Evolutionary conservation across 2,888 invertebrate species (phyloP), one percentile per base, ranked within the genome.

Genomic region (Chrysomela aeneicollis): DNA sequence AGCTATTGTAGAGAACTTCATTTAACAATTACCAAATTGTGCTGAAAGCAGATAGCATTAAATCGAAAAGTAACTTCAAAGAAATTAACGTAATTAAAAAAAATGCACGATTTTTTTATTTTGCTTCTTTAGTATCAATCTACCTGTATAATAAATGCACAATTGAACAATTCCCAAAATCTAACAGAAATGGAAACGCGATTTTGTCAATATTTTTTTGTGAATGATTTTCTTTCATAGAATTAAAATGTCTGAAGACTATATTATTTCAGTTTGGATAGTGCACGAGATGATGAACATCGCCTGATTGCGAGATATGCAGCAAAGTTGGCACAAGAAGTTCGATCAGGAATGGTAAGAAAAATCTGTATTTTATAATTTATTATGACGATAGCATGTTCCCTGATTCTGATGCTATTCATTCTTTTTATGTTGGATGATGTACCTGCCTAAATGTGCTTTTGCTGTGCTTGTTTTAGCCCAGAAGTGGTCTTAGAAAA

Each of bases 271-370:
- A 83, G 83, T 73, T 77, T 83, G 71, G 83, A 83, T 66, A 83
- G 83, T 70, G 83, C 83, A 3, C 73, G 83, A 68, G 97, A 97
- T 81, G 98, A 98, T 82, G 98, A 98, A 80, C 98, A 98, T 82
- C 88, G 97, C 67, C 87, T 99, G 68, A 99, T 99, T 80, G 98
- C 98, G 50, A 87, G 97, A 77, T 99, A 99, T 84, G 97, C 98
- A 1, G 97, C 97, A 8, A 87, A 97, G 73, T 85, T 99, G 64
- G 97, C 98, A 9, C 97, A 97, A 76, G 95, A 97, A 82, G 92
- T 91, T 72, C 88, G 93, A 77, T 91, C 93, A 55, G 82, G 82
- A 72, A 88, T 89, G 88, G 88, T 78, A 70, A 69, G 70, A 42
- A 46, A 55, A 42, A 57, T 37, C 37, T 26, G 18, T 46, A 57